Percentiles rank a stretch among this genome's conserved stretches.
phyloP scores from a whole-genome alignment of 2,113 vertebrate species.

The Pseudorhombus dupliciocellatus region DNA sequence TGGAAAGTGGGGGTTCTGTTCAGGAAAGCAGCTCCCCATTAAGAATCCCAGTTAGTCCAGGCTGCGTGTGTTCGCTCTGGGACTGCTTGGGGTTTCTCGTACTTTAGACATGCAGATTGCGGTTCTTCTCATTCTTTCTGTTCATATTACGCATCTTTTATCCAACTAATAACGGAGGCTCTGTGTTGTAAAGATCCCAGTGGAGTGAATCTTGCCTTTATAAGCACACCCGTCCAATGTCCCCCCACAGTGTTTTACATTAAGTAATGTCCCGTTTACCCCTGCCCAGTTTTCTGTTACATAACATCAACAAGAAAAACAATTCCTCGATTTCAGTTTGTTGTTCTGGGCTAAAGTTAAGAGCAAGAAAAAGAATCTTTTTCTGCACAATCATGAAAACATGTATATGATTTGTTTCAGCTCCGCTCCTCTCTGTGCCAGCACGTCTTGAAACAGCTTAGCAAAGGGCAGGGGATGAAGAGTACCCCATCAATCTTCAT shows the following conservation, averaged over 20 bases:
- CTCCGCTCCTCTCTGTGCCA: not conserved
- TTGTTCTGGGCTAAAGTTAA: slow-evolving; percentile 2
- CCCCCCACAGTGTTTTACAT: too few species aligned
- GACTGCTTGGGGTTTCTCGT: too few species aligned
- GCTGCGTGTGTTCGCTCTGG: too few species aligned
- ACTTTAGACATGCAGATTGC: too few species aligned
- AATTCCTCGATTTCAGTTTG: not conserved
- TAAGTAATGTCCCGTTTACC: too few species aligned
- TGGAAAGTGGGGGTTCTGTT: too few species aligned
- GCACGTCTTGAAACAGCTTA: not conserved
- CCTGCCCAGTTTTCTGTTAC: too few species aligned
- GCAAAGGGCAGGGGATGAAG: slow-evolving; percentile 11
- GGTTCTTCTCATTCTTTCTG: not conserved
- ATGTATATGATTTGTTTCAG: slow-evolving; percentile 6
- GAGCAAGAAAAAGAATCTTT: slow-evolving; percentile 9
- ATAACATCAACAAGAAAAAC: too few species aligned
- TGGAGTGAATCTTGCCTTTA: too few species aligned
- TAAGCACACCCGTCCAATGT: too few species aligned
- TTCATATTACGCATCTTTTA: not conserved
- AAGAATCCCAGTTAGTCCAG: too few species aligned
- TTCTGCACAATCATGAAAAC: not conserved
- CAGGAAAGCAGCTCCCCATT: too few species aligned
- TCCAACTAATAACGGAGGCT: not conserved
- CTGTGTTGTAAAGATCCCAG: not conserved
- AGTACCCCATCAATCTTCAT: slow-evolving; percentile 35